Base-by-base conservation (phyloP, 2,888 invertebrate species). In the Petrophora chlorosata region DNA sequence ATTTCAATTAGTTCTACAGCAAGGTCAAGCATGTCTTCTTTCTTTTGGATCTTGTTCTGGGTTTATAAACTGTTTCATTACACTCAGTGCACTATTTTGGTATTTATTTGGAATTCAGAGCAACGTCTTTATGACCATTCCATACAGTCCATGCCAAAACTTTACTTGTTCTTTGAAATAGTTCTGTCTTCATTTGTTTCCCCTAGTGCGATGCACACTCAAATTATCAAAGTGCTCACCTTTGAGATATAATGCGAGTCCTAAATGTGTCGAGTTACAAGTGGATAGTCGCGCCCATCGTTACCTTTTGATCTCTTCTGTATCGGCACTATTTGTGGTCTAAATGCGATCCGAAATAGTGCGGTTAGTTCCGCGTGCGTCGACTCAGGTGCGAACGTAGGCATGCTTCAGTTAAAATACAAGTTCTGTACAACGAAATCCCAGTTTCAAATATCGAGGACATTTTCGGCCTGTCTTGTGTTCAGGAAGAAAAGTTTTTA, bases 231-330 rank as follows among this genome's bases (percentile, higher is more conserved):
- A 46, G 30, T 48, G 41, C 17, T 29, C 13, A 28, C 10, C 16
- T 44, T 34, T n/a, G 32, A 16, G 9, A 17, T 10, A 10, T 13
- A 15, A 10, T 14, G 23, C 40, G 56, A 17, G 23, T 19, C 34
- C 5, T 40, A 22, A 19, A 45, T 36, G 41, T 59, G 61, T 66
- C 61, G 56, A n/a, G n/a, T n/a, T 15, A 41, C 39, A 50, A 73
- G 63, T 68, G 63, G 53, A 53, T 58, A 56, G 38, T 23, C 53
- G 59, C 56, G 61, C 65, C 61, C 62, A 63, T 76, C 75, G 60
- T 77, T 79, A 81, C 80, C 83, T 80, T 85, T 85, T 85, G 81
- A 86, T 87, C 85, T 86, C 81, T 63, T 82, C 79, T 81, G 68
- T 73, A 69, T 67, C 77, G 73, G 81, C 74, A 78, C 75, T 72